phyloP scores from a whole-genome alignment of 2,113 vertebrate species.

The Sinocyclocheilus rhinocerous region DNA sequence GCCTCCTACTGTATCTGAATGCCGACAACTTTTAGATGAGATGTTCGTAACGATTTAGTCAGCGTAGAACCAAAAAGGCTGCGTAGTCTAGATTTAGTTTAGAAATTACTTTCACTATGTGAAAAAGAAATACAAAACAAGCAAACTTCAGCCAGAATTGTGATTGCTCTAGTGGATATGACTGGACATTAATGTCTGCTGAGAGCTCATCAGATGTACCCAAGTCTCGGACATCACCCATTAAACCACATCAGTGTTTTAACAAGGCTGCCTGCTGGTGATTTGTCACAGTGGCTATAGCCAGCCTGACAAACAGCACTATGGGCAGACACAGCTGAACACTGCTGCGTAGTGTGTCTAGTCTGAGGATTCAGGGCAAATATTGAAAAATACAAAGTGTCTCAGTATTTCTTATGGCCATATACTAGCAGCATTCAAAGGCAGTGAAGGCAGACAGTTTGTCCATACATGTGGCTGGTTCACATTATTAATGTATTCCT shows the following conservation, averaged over 20 bases:
- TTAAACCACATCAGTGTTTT: slow-evolving; percentile 36
- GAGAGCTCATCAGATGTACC: slow-evolving; percentile 35
- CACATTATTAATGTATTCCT: not conserved
- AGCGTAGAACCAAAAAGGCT: not conserved
- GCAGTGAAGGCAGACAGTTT: not conserved
- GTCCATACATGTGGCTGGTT: not conserved
- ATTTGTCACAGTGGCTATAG: slow-evolving; percentile 31
- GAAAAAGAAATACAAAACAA: not conserved
- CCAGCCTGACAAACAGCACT: slow-evolving; percentile 28
- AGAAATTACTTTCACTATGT: not conserved
- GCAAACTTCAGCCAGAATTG: not conserved
- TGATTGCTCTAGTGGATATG: not conserved
- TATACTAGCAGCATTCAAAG: not conserved
- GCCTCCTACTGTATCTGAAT: slow-evolving; percentile 22
- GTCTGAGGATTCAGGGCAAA: not conserved
- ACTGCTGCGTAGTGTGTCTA: not conserved
- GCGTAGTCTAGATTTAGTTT: slow-evolving; percentile 23
- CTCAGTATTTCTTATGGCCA: not conserved
- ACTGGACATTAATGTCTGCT: slow-evolving; percentile 24
- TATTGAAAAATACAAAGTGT: slow-evolving; percentile 6
- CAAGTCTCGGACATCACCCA: slow-evolving; percentile 34
- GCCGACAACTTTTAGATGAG: not conserved
- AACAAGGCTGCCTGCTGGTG: slow-evolving; percentile 30
- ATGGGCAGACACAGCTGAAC: slow-evolving; percentile 34
- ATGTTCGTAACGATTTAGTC: slow-evolving; percentile 3